Evolutionary conservation across 2,797 vertebrate genomes (phyloP).

Genomic region (Eupleurogrammus muticus): DNA sequence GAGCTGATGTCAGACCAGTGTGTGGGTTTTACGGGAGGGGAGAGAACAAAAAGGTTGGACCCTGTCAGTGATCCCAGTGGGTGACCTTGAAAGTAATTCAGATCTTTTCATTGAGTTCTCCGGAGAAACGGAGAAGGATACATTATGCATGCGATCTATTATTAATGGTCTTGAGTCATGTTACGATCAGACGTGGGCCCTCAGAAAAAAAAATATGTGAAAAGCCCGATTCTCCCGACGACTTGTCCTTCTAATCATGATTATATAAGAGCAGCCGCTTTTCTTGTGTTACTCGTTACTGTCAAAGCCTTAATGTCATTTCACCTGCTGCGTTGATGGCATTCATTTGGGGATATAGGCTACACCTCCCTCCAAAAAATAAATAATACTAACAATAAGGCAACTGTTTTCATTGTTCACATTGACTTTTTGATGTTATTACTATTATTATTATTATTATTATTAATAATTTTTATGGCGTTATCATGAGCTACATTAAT

Average conservation of each 20-base stretch:
- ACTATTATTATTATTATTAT: no score
- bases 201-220: conserved; percentile 68
- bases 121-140: conserved; percentile 72
- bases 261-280: conserved; percentile 30
- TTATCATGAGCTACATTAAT: conserved; percentile 11
- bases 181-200: conserved; percentile 77
- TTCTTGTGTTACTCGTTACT: conserved; percentile 18
- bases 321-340: not conserved
- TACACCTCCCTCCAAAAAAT: no score
- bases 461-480: conserved; percentile 17
- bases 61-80: conserved; percentile 45
- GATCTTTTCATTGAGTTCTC: conserved; percentile 70
- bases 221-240: conserved; percentile 39
- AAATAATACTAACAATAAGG: not conserved
- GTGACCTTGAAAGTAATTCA: conserved; percentile 78
- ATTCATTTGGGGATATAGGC: no score
- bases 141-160: conserved; percentile 86
- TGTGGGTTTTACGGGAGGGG: not conserved
- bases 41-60: conserved; percentile 5
- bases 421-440: not conserved
- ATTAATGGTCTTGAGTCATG: conserved; percentile 84
- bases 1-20: not conserved
- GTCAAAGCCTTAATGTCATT: not conserved
- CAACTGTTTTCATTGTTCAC: not conserved
- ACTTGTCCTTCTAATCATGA: conserved; percentile 39